These are phyloP conservation scores for Apamea crenata DNA, from an alignment of 2,888 invertebrate genomes.

Conservation along the genomic window DNA sequence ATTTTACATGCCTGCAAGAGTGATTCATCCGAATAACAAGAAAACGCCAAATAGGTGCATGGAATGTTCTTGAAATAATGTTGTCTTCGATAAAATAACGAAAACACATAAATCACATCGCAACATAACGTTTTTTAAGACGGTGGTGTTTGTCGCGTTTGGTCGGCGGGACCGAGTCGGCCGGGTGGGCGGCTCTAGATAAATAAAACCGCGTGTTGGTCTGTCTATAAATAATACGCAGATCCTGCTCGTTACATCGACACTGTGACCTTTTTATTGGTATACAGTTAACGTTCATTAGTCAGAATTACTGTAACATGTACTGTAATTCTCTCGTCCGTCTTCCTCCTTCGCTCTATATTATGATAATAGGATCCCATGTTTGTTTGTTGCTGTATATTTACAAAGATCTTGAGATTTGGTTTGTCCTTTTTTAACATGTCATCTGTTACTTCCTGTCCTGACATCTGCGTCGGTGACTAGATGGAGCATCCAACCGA, in stretches of 20 bases:
- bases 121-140: slow-evolving; percentile 71
- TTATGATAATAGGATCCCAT: slow-evolving; percentile 58
- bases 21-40: slow-evolving; percentile 51
- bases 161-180: slow-evolving; percentile 59
- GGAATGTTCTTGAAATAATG: slow-evolving; percentile 34
- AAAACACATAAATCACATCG: slow-evolving; percentile 69
- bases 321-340: slow-evolving; percentile 56
- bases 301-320: slow-evolving; percentile 56
- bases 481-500: slow-evolving; percentile 25
- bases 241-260: slow-evolving; percentile 78
- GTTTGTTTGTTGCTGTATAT: slow-evolving; percentile 51
- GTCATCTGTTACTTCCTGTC: slow-evolving; percentile 56
- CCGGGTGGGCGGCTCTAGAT: slow-evolving; percentile 78
- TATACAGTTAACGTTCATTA: slow-evolving; percentile 72
- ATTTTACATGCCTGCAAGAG: neutral
- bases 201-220: slow-evolving; percentile 85
- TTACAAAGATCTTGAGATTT: slow-evolving; percentile 48
- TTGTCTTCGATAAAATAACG: slow-evolving; percentile 45
- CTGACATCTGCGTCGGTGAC: slow-evolving; percentile 36
- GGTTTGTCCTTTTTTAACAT: slow-evolving; percentile 55
- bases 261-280: slow-evolving; percentile 82
- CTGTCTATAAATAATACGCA: slow-evolving; percentile 83
- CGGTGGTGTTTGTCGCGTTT: slow-evolving; percentile 60
- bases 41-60: slow-evolving; percentile 31
- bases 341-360: slow-evolving; percentile 54